Conservation (phyloP, 2,797 vertebrate genomes). For the Staurois parvus region DNA sequence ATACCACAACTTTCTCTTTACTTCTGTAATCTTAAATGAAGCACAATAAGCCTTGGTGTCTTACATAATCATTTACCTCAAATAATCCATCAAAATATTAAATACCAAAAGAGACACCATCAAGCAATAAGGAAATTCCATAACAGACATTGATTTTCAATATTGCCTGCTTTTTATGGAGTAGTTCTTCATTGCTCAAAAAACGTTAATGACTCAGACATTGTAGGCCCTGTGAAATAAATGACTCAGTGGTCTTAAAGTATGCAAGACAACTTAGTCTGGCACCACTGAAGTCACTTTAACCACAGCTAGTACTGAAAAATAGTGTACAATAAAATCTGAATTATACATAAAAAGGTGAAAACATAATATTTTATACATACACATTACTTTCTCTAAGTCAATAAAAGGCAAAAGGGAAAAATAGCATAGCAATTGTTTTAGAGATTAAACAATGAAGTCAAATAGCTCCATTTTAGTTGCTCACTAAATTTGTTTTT, state of each 20-base stretch:
- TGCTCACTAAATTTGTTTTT: slow-evolving; percentile 75
- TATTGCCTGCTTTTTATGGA: slow-evolving; percentile 90
- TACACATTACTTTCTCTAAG: too few relatives aligned
- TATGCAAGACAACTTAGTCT: too few relatives aligned
- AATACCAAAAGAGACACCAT: slow-evolving; percentile 85
- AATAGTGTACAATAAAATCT: too few relatives aligned
- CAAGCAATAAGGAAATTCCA: slow-evolving; percentile 94
- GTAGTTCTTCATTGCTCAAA: slow-evolving; percentile 83
- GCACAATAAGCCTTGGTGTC: slow-evolving; percentile 74
- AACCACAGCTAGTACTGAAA: too few relatives aligned
- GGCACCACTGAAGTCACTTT: too few relatives aligned
- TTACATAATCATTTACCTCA: slow-evolving; percentile 82
- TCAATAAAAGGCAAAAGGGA: too few relatives aligned
- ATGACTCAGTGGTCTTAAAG: background rate
- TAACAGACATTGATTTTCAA: slow-evolving; percentile 95
- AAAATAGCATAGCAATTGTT: too few relatives aligned
- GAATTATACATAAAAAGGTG: too few relatives aligned
- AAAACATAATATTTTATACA: too few relatives aligned
- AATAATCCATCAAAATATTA: slow-evolving; percentile 95
- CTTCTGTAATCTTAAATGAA: slow-evolving; percentile 71
- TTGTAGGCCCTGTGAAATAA: slow-evolving; percentile 90
- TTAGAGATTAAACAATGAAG: background rate
- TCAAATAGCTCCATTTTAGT: background rate
- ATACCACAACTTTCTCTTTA: slow-evolving; percentile 64
- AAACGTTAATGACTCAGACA: slow-evolving; percentile 92